Conservation (phyloP, 2,888 invertebrate genomes). For the Pharmacophagus antenor region DNA sequence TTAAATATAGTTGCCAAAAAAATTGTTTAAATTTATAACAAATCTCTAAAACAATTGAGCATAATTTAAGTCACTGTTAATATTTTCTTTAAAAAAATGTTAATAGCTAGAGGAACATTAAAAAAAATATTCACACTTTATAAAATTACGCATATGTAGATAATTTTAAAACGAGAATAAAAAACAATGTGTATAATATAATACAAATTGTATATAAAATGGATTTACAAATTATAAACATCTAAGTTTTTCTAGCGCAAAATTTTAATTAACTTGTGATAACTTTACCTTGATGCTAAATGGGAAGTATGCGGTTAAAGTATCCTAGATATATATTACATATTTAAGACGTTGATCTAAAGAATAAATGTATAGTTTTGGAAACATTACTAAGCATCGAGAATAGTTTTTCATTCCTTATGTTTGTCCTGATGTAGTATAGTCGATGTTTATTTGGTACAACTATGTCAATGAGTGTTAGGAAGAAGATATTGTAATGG, state of each 20-base stretch:
- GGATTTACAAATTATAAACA: conserved; percentile 4
- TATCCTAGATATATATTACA: background rate
- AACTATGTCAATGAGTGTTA: background rate
- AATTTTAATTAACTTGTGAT: too few species aligned
- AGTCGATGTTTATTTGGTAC: background rate
- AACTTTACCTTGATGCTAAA: background rate
- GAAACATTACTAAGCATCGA: too few species aligned
- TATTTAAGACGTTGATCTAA: background rate
- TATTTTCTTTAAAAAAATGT: background rate
- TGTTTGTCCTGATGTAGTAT: too few species aligned
- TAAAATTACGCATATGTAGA: background rate
- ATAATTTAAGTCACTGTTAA: background rate
- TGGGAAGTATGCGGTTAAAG: background rate
- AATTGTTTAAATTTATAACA: background rate
- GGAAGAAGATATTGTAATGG: background rate
- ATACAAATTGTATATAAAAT: conserved; percentile 13
- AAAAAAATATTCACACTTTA: background rate
- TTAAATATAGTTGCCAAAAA: background rate
- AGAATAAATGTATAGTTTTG: background rate
- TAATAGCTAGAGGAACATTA: conserved; percentile 7
- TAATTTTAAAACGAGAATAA: background rate
- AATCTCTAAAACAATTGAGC: conserved; percentile 17
- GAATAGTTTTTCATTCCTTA: too few species aligned
- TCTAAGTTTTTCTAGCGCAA: background rate
- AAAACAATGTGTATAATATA: conserved; percentile 6